A percentile compares a stretch with the other conserved stretches of the same genome.
Evolutionary conservation across 2,888 invertebrate species (phyloP).

Genomic region (Mylabris sibirica): DNA sequence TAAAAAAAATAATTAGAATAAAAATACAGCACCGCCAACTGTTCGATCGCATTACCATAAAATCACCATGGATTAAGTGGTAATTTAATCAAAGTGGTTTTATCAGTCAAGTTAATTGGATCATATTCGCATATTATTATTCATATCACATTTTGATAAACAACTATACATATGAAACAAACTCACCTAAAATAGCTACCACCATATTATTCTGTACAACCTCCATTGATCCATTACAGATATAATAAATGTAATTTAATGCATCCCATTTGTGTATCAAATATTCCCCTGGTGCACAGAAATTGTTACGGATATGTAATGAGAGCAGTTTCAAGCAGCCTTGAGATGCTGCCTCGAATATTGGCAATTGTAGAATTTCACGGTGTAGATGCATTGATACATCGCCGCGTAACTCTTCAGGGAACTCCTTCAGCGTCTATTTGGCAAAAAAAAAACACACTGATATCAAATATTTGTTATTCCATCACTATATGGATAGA

Average conservation of each 20-base stretch:
- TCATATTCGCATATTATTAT: not conserved
- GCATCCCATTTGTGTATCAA: constrained; percentile 95
- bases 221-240: constrained; percentile 97
- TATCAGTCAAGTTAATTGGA: not conserved
- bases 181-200: constrained; percentile 92
- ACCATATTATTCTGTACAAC: constrained; percentile 96
- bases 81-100: not conserved
- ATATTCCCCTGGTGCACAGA: constrained; percentile 96
- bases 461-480: too few species aligned
- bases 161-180: not conserved
- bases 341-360: constrained; percentile 94
- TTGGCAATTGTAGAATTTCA: constrained; percentile 91
- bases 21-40: not conserved
- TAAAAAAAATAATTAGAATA: not conserved
- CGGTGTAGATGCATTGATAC: constrained; percentile 95
- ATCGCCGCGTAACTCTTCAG: constrained; percentile 93
- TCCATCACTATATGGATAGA: too few species aligned
- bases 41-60: not conserved
- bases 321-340: constrained; percentile 93
- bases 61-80: not conserved
- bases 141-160: not conserved
- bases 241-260: constrained; percentile 90
- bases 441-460: not conserved
- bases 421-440: constrained; percentile 94
- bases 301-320: constrained; percentile 90